Conservation (phyloP, 2,888 invertebrate genomes). For the Sphaeridia pumilis region DNA sequence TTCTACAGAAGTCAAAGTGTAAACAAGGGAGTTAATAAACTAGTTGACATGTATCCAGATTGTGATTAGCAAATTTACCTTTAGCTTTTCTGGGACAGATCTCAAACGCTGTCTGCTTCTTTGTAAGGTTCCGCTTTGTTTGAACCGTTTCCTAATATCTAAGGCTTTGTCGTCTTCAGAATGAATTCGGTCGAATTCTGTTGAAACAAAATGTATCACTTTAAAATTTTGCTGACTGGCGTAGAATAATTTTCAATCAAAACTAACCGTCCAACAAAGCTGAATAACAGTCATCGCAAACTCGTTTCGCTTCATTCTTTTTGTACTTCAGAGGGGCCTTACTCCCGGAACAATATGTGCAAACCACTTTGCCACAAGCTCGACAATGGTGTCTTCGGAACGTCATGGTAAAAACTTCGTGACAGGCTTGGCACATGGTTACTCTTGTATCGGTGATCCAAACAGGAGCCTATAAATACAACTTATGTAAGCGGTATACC, state of each 20-base stretch:
- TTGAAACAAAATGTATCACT: too few species aligned
- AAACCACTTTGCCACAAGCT: conserved; percentile 55
- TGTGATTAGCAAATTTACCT: neutral
- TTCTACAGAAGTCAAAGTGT: neutral
- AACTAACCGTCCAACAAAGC: conserved; percentile 40
- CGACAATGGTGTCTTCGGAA: conserved; percentile 55
- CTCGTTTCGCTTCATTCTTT: conserved; percentile 43
- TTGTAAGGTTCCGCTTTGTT: neutral
- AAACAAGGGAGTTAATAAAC: too few species aligned
- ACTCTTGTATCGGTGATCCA: conserved; percentile 51
- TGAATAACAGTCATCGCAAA: conserved; percentile 47
- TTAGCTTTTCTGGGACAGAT: neutral
- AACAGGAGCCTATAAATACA: conserved; percentile 45
- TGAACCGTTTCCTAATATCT: too few species aligned
- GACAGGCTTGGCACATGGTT: conserved; percentile 53
- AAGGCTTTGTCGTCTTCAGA: too few species aligned
- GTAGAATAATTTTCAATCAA: neutral
- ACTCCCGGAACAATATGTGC: conserved; percentile 49
- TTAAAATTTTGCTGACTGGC: too few species aligned
- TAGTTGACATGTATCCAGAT: neutral
- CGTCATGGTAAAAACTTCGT: conserved; percentile 49
- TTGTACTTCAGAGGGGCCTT: conserved; percentile 46
- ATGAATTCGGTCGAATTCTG: too few species aligned
- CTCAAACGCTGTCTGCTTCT: neutral
- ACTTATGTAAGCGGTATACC: too few species aligned